Conservation (phyloP, 2,113 vertebrate genomes). For the Myanophis thanlyinensis region DNA sequence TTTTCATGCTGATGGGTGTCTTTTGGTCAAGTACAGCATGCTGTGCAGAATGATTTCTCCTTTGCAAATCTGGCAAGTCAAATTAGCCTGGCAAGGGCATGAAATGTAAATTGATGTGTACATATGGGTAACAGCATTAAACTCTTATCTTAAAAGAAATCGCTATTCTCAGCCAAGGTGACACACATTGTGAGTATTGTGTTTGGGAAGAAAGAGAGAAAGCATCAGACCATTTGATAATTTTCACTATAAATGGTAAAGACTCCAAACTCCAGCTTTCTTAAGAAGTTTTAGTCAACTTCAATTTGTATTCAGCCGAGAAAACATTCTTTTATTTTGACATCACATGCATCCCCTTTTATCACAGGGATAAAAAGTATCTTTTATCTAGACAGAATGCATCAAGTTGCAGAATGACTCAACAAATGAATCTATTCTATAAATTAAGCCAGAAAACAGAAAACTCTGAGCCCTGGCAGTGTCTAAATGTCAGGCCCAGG, state of each 20-base stretch:
- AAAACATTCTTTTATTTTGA: slow-evolving; percentile 71
- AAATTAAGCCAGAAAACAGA: slow-evolving; percentile 47
- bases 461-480: slow-evolving; percentile 43
- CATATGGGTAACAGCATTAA: neutral
- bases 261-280: slow-evolving; percentile 65
- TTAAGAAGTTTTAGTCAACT: slow-evolving; percentile 67
- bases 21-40: neutral
- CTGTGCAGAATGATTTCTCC: neutral
- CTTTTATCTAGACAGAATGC: slow-evolving; percentile 70
- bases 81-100: neutral
- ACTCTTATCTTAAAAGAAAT: slow-evolving; percentile 33
- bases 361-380: slow-evolving; percentile 64
- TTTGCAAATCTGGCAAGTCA: neutral
- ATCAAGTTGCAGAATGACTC: slow-evolving; percentile 64
- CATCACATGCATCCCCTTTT: slow-evolving; percentile 62
- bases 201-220: neutral
- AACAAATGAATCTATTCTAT: slow-evolving; percentile 51
- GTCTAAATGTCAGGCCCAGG: slow-evolving; percentile 43
- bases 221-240: slow-evolving; percentile 54
- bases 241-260: slow-evolving; percentile 74
- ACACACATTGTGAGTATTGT: slow-evolving; percentile 15
- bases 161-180: slow-evolving; percentile 28
- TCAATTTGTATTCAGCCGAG: slow-evolving; percentile 61
- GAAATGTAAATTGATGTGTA: neutral
- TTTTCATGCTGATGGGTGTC: neutral